Conservation (phyloP, 2,888 invertebrate species). For the Hylaea fasciaria region DNA sequence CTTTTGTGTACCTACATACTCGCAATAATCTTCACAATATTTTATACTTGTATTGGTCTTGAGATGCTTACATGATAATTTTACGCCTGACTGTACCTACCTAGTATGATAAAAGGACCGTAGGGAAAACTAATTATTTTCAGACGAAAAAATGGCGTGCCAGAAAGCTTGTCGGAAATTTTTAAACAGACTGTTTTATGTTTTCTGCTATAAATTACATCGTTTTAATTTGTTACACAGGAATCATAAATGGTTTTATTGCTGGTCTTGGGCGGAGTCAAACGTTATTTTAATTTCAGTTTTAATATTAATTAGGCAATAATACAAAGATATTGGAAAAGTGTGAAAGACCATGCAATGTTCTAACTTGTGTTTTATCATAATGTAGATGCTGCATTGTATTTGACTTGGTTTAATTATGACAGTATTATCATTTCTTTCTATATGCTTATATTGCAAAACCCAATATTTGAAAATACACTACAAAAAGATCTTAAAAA, state of each 20-base stretch:
- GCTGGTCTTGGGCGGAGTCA: conserved; percentile 33
- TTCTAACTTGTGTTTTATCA: no score
- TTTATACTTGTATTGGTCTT: not conserved
- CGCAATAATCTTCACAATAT: not conserved
- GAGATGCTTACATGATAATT: conserved; percentile 8
- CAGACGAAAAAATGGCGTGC: conserved; percentile 46
- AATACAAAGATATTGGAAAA: conserved; percentile 6
- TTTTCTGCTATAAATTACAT: conserved; percentile 43
- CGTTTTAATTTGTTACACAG: conserved; percentile 41
- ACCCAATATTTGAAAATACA: no score
- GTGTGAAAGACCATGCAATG: not conserved
- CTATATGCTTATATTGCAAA: no score
- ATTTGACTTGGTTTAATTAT: no score
- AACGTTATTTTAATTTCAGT: conserved; percentile 29
- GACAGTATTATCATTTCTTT: no score
- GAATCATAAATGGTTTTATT: conserved; percentile 43
- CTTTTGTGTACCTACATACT: no score
- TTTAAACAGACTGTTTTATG: conserved; percentile 48
- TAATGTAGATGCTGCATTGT: no score
- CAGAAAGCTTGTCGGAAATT: conserved; percentile 43
- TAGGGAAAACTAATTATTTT: conserved; percentile 51
- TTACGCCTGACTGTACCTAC: conserved; percentile 34
- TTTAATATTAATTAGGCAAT: conserved; percentile 27
- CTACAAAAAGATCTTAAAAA: no score
- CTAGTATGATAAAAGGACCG: conserved; percentile 39